A percentile compares a stretch with the other conserved stretches of the same genome.
These are phyloP conservation scores for Chloroceryle amazona DNA, from an alignment of 2,797 vertebrate species.

Conservation along the genomic window DNA sequence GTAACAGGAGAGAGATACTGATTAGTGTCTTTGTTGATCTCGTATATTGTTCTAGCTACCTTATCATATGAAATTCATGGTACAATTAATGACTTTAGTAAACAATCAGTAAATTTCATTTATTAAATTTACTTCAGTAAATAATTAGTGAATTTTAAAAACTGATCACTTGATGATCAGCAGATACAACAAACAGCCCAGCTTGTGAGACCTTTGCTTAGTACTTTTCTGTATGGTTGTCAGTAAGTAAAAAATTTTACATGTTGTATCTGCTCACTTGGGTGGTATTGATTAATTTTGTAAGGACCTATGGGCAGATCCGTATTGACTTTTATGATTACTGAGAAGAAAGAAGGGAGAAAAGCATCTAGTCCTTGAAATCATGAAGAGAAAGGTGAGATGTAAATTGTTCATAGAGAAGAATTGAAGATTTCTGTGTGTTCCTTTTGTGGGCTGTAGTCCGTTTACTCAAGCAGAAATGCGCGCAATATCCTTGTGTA, in stretches of 20 bases:
- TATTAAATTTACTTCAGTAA: not conserved
- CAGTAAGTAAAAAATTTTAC: not conserved
- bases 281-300: not conserved
- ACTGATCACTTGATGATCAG: not conserved
- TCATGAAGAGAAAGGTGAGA: not conserved
- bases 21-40: accelerated
- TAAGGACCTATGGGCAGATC: not conserved
- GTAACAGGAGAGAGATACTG: not conserved
- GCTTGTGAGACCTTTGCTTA: not conserved
- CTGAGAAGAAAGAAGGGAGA: not conserved
- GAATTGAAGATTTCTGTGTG: not conserved
- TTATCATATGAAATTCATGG: not conserved
- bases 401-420: not conserved
- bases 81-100: not conserved
- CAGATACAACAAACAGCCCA: not conserved
- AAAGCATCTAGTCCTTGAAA: not conserved
- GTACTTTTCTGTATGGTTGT: not conserved
- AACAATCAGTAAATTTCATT: not conserved
- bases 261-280: not conserved
- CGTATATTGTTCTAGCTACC: not conserved
- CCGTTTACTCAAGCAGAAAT: not conserved
- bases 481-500: not conserved
- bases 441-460: not conserved
- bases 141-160: not conserved
- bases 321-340: not conserved